Evolutionary conservation across 2,888 invertebrate genomes (phyloP), one percentile per base, ranked within the genome.

Genomic region (Cheilosia impressa): DNA sequence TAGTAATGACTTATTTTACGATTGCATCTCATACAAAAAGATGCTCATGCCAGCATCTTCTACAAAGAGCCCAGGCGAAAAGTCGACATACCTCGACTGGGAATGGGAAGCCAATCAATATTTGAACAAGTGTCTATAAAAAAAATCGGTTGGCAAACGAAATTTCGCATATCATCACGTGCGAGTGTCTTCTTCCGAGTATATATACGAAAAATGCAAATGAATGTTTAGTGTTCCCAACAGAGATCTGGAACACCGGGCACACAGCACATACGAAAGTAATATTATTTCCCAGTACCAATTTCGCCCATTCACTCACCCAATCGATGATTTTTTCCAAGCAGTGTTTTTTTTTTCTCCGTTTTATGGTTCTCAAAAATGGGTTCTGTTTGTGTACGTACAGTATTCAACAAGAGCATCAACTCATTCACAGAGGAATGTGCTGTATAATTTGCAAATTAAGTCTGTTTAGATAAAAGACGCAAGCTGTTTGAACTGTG

Each of bases 371-470:
- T 41, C 41, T 60, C 41, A 19, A 71, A 50, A 50, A 66, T 52
- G 22, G 15, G 13, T 53, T 38, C 10, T 15, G 50, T 31, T 50
- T 50, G 50, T 22, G 31, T 22, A 52, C 27, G 27, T 24, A 41
- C 22, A 31, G 6, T 24, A 1, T 34, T 17, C 31, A 47, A 41
- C n/a, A 52, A 34, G 15, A 24, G 22, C 15, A 19, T 24, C 24
- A 60, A 58, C 22, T 41, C 19, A 22, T 38, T 58, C 47, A 47
- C 2, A 22, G 17, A 10, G 45, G 63, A 47, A 10, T 58, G 31
- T 24, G 45, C 45, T 77, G 68, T 69, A 38, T 62, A 47, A 55
- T 69, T 77, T 69, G 60, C 77, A 47, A 69, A 55, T 69, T 69
- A 55, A 41, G 9, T 68, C 50, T 80, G 57, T 75, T 75, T 75